A percentile compares a stretch with the other conserved stretches of the same genome.
Conservation (phyloP, 2,797 vertebrate genomes). For the Halcyon leucocephala region DNA sequence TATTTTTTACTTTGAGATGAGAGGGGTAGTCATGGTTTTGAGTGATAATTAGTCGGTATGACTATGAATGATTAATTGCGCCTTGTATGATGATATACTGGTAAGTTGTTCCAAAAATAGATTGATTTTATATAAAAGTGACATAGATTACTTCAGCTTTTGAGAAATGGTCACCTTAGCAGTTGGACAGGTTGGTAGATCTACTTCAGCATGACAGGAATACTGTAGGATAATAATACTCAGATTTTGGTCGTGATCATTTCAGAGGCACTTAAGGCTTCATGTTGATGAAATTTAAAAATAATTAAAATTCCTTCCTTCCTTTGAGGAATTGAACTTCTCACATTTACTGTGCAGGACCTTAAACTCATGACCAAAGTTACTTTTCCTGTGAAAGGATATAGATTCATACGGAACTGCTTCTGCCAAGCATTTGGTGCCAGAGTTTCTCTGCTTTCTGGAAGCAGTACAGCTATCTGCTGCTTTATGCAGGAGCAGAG, state of each 20-base stretch:
- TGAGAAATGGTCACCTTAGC: background rate
- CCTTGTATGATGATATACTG: background rate
- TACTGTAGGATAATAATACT: background rate
- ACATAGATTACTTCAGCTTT: background rate
- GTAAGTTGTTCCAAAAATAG: background rate
- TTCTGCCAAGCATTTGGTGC: background rate
- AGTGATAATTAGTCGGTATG: background rate
- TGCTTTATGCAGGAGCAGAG: background rate
- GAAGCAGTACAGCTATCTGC: background rate
- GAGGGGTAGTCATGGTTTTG: background rate
- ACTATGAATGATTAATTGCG: background rate
- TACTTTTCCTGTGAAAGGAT: background rate
- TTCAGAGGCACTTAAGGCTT: background rate
- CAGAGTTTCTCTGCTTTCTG: background rate
- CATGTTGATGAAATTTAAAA: background rate
- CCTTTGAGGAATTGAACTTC: background rate
- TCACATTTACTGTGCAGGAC: background rate
- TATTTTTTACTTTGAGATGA: background rate
- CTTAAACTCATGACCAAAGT: background rate
- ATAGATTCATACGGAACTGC: background rate
- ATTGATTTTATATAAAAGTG: background rate
- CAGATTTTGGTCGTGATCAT: background rate
- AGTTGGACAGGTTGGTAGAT: background rate
- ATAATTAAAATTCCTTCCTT: background rate
- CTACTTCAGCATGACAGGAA: background rate